Conservation (phyloP, 1,140 invertebrate genomes). For the Procambarus clarkii region DNA sequence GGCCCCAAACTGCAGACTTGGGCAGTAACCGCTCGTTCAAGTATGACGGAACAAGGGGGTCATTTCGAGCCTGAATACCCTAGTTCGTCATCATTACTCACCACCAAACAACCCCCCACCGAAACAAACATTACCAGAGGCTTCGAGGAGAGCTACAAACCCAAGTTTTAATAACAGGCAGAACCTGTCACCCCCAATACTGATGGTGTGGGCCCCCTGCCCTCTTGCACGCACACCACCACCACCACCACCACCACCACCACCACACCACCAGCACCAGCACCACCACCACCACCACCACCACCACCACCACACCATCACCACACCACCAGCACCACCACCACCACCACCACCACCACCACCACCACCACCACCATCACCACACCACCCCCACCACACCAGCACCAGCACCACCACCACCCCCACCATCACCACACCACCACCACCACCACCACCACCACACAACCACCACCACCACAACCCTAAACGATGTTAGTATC, state of each 20-base stretch:
- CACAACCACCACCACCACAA: too few species aligned
- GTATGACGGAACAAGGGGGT: conserved; percentile 11
- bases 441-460: too few species aligned
- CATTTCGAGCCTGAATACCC: background rate
- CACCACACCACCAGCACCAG: background rate
- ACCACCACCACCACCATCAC: too few species aligned
- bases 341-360: too few species aligned
- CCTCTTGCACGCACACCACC: background rate
- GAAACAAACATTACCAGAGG: background rate
- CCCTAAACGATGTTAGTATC: too few species aligned
- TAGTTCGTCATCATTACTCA: conserved; percentile 6
- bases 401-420: too few species aligned
- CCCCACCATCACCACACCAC: too few species aligned
- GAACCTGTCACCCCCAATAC: background rate
- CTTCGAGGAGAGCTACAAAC: background rate
- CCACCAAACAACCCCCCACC: background rate
- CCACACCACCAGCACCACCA: too few species aligned
- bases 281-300: too few species aligned
- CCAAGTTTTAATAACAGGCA: conserved; percentile 5
- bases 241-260: background rate
- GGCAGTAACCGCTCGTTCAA: background rate
- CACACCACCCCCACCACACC: too few species aligned
- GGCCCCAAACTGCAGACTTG: background rate
- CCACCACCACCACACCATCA: too few species aligned
- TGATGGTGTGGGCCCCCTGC: background rate